Evolutionary conservation across 2,888 invertebrate genomes (phyloP).

Genomic region (Meganola albula): DNA sequence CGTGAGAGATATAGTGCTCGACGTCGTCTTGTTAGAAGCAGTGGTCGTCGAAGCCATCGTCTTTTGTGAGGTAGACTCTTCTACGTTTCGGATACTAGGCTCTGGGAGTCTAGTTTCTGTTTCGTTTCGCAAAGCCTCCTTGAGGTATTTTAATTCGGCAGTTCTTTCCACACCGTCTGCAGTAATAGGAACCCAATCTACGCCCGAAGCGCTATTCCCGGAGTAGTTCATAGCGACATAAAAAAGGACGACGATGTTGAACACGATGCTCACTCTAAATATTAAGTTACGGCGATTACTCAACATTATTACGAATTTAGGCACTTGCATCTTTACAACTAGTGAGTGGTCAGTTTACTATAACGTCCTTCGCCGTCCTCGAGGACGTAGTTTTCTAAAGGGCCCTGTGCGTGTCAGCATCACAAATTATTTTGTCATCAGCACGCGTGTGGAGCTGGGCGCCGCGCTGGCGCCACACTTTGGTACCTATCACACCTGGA

Average conservation of each 20-base stretch:
- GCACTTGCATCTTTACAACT: slow-evolving; percentile 64
- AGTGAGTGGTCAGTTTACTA: slow-evolving; percentile 32
- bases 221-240: slow-evolving; percentile 83
- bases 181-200: slow-evolving; percentile 60
- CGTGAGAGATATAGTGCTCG: slow-evolving; percentile 58
- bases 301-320: slow-evolving; percentile 61
- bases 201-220: slow-evolving; percentile 43
- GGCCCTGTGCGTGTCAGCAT: slow-evolving; percentile 70
- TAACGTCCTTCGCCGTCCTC: slow-evolving; percentile 75
- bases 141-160: slow-evolving; percentile 47
- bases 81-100: slow-evolving; percentile 17
- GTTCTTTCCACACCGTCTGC: slow-evolving; percentile 53
- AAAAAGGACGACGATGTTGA: slow-evolving; percentile 83
- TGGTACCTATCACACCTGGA: slow-evolving; percentile 50
- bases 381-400: slow-evolving; percentile 74
- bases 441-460: slow-evolving; percentile 54
- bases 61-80: slow-evolving; percentile 62
- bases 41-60: slow-evolving; percentile 58
- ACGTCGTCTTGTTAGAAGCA: slow-evolving; percentile 59
- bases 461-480: slow-evolving; percentile 50
- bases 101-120: slow-evolving; percentile 38
- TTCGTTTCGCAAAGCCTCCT: slow-evolving; percentile 35
- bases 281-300: slow-evolving; percentile 81
- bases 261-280: slow-evolving; percentile 84
- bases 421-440: slow-evolving; percentile 74